Conservation (phyloP, 2,113 vertebrate species). For the Megalops atlanticus region DNA sequence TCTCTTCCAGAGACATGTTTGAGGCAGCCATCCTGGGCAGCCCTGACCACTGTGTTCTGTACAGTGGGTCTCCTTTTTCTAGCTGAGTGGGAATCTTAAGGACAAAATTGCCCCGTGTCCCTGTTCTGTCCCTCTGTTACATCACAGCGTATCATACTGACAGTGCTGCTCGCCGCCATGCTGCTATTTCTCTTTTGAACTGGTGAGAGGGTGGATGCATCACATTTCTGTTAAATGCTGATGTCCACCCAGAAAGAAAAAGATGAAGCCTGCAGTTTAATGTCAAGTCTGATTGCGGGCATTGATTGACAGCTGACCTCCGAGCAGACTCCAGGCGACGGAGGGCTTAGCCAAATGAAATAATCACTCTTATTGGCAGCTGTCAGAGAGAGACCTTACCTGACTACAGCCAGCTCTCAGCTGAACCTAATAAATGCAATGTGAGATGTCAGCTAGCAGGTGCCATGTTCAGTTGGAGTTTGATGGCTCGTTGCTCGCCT, state of each 20-base stretch:
- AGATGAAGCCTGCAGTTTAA: background rate
- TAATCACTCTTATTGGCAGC: constrained; percentile 50
- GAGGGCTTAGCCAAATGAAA: constrained; percentile 49
- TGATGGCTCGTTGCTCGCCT: background rate
- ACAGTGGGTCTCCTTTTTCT: background rate
- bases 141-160: background rate
- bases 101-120: background rate
- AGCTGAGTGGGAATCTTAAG: background rate
- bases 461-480: constrained; percentile 15
- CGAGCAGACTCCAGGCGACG: constrained; percentile 50
- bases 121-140: background rate
- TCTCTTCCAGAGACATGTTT: no score
- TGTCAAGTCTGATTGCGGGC: constrained; percentile 22
- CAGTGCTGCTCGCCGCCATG: background rate
- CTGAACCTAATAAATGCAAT: constrained; percentile 38
- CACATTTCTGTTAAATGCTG: background rate
- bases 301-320: constrained; percentile 54
- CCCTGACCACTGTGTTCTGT: background rate
- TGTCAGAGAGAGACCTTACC: constrained; percentile 45
- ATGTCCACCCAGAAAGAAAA: background rate
- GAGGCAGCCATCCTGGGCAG: background rate
- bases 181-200: background rate
- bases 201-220: background rate
- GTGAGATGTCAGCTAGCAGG: constrained; percentile 20
- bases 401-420: constrained; percentile 1